These are phyloP conservation scores for Hozukius guyotensis DNA, from an alignment of 2,797 vertebrate species.

Conservation along the genomic window DNA sequence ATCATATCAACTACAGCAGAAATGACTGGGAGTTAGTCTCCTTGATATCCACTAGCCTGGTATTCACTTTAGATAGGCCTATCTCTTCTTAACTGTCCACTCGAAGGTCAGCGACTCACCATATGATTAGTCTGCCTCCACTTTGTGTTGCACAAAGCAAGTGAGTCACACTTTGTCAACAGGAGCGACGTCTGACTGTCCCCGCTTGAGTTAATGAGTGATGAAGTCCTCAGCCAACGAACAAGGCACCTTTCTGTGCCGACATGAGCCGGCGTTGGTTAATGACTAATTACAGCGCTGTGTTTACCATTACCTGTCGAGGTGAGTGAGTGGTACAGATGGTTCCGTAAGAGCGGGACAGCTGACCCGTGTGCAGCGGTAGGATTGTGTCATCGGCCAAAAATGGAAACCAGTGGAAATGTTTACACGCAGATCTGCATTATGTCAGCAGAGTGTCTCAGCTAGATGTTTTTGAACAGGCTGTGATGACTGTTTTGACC, in stretches of 20 bases:
- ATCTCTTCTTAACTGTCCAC: conserved; percentile 49
- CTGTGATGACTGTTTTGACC: conserved; percentile 43
- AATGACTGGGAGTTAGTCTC: not conserved
- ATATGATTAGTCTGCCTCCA: conserved; percentile 56
- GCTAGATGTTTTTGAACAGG: conserved; percentile 36
- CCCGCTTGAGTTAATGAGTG: conserved; percentile 80
- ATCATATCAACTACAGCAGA: conserved; percentile 6
- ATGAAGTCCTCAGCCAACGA: conserved; percentile 58
- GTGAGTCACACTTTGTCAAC: conserved; percentile 79
- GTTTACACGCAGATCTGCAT: conserved; percentile 56
- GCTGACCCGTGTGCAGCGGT: conserved; percentile 39
- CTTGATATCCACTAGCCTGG: conserved; percentile 17
- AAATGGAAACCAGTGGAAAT: conserved; percentile 68
- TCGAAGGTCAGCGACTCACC: conserved; percentile 57
- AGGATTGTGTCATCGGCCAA: conserved; percentile 58
- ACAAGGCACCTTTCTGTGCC: conserved; percentile 70
- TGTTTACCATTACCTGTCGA: conserved; percentile 65
- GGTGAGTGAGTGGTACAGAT: conserved; percentile 58
- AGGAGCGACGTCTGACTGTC: conserved; percentile 65
- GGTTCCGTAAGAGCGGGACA: conserved; percentile 29
- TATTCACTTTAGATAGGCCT: conserved; percentile 45
- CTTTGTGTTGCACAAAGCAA: conserved; percentile 64
- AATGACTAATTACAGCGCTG: conserved; percentile 74
- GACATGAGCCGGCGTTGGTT: conserved; percentile 54
- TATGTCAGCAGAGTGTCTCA: conserved; percentile 35